Evolutionary conservation across 2,888 invertebrate genomes (phyloP), one percentile per base, ranked within the genome.

Genomic region (Erebia palarica): DNA sequence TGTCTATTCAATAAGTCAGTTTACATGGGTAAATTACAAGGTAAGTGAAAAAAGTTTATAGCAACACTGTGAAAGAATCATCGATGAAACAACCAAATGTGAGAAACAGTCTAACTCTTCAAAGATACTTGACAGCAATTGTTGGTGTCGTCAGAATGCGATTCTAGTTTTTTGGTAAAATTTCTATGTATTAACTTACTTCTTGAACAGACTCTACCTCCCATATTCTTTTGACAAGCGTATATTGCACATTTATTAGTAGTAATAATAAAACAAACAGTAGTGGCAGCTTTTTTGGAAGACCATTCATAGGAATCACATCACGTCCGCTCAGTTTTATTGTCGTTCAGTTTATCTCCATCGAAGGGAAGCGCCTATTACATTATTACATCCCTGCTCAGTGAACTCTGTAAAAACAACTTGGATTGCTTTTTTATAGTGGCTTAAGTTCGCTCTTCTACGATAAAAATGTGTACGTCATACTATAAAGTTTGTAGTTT

Each of bases 371-470:
- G 66, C 68, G 61, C 65, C 55, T 71, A 65, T 57, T 58, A 73
- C 71, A 70, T 73, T 71, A 65, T 57, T 58, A 73, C 71, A 70
- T 73, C 70, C 65, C 57, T 72, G 65, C 72, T 69, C 69, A 73
- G 71, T 72, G 71, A 71, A 68, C 71, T 69, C 60, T 63, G 70
- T 76, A 68, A 76, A 18, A 76, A 70, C 68, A 74, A 76, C 70
- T 72, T 73, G 53, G 69, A 75, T 75, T 68, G 68, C 72, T 73
- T 72, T 76, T 76, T 75, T 76, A 73, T 65, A 74, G 65, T 47
- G 42, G 44, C 14, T 65, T 14, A 57, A 55, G 57, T 65, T 65
- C 44, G 18, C 57, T 53, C 36, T 36, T 53, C 36, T 51, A 47
- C 16, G 27, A 51, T 36, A 53, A 65, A 65, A 13, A 27, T 65